phyloP scores from a whole-genome alignment of 2,113 vertebrate genomes.

The Astur gentilis region DNA sequence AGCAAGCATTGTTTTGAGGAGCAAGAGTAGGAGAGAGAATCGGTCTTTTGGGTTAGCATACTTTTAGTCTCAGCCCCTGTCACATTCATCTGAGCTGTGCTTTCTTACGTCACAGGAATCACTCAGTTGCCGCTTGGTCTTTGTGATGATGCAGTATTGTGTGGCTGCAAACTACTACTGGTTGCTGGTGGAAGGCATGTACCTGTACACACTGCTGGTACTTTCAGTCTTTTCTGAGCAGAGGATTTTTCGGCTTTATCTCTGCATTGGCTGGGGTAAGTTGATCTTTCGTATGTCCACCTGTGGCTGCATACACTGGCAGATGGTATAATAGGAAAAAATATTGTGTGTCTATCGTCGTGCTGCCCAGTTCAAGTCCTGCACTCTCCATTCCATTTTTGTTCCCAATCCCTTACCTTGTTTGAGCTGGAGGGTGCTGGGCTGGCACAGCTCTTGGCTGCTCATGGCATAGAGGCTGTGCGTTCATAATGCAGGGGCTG shows the following conservation, averaged over 20 bases:
- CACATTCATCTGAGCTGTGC: not conserved
- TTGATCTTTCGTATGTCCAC: accelerated
- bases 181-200: slow-evolving; percentile 95
- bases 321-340: not conserved
- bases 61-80: not conserved
- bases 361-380: not conserved
- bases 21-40: not conserved
- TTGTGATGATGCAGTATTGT: slow-evolving; percentile 98
- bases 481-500: not conserved
- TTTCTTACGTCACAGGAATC: slow-evolving; percentile 73
- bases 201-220: slow-evolving; percentile 90
- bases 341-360: not conserved
- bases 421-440: not conserved
- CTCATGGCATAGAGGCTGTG: not conserved
- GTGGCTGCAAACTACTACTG: slow-evolving; percentile 97
- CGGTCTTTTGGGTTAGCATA: not conserved
- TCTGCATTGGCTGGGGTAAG: slow-evolving; percentile 95
- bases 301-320: not conserved
- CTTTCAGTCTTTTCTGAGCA: slow-evolving; percentile 90
- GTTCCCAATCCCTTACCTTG: not conserved
- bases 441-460: not conserved
- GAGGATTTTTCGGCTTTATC: slow-evolving; percentile 87
- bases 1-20: not conserved
- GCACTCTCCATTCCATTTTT: not conserved
- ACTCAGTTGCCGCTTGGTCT: slow-evolving; percentile 85